phyloP scores from a whole-genome alignment of 2,113 vertebrate species.

The Tetrao urogallus region DNA sequence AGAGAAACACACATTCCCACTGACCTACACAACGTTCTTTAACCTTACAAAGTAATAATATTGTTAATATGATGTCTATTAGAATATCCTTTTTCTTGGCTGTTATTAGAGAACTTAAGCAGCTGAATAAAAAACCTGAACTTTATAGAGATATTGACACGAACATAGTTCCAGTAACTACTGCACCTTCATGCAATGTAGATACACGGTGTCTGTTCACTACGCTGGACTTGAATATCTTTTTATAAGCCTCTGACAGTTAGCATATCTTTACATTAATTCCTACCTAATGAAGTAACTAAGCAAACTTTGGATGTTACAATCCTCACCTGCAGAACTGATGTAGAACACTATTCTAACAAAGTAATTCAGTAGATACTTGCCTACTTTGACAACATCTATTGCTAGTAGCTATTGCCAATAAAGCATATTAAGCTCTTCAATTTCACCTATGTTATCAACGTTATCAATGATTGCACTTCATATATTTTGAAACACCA shows the following conservation, averaged over 20 bases:
- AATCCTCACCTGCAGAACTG: not conserved
- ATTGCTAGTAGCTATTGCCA: fast-evolving
- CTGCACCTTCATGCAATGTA: not conserved
- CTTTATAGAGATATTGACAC: not conserved
- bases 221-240: not conserved
- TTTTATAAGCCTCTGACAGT: constrained; percentile 4
- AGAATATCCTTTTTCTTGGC: not conserved
- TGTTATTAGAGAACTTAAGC: not conserved
- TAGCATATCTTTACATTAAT: not conserved
- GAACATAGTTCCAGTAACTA: not conserved
- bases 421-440: not conserved
- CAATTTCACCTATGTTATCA: not conserved
- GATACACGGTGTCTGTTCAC: not conserved
- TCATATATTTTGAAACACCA: not conserved
- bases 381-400: not conserved
- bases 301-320: not conserved
- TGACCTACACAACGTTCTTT: not conserved
- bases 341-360: not conserved
- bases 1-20: not conserved
- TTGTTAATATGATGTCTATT: not conserved
- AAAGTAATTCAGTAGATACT: not conserved
- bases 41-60: not conserved
- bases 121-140: constrained; percentile 2
- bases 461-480: not conserved
- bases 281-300: not conserved